A percentile compares a stretch with the other conserved stretches of the same genome.
Conservation (phyloP, 2,888 invertebrate species). For the Sturmia bella region DNA sequence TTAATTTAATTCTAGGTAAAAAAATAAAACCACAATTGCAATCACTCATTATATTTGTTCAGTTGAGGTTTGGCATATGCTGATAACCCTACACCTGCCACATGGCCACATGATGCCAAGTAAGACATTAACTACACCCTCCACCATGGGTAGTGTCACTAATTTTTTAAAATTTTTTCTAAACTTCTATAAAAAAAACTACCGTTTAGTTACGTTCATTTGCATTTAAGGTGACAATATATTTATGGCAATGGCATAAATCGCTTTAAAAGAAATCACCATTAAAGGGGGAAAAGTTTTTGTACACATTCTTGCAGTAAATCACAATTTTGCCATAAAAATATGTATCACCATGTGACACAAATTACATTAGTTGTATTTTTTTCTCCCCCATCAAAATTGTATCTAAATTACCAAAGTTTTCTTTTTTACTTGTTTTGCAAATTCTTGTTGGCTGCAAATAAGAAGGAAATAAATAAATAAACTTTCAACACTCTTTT, state of each 20-base stretch:
- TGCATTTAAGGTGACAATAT: too few species aligned
- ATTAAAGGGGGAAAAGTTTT: constrained; percentile 42
- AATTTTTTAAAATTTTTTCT: too few species aligned
- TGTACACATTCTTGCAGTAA: constrained; percentile 23
- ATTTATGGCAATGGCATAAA: not conserved
- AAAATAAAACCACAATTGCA: too few species aligned
- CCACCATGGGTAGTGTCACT: too few species aligned
- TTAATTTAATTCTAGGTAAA: too few species aligned
- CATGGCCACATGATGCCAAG: too few species aligned
- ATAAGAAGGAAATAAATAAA: constrained; percentile 40
- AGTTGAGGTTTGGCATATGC: too few species aligned
- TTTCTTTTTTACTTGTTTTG: constrained; percentile 5
- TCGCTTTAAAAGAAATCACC: not conserved
- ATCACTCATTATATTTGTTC: too few species aligned
- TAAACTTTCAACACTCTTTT: constrained; percentile 46
- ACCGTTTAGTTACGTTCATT: too few species aligned
- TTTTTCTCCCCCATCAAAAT: constrained; percentile 53
- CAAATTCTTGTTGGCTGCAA: constrained; percentile 22
- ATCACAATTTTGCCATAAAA: constrained; percentile 62
- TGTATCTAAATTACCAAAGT: constrained; percentile 52
- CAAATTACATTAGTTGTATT: constrained; percentile 41
- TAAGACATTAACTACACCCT: too few species aligned
- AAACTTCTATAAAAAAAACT: too few species aligned
- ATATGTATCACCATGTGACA: constrained; percentile 60
- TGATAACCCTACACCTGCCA: too few species aligned